Percentiles rank a stretch among this genome's conserved stretches.
phyloP scores from a whole-genome alignment of 2,888 invertebrate species.

The Cheiracanthium punctorium region DNA sequence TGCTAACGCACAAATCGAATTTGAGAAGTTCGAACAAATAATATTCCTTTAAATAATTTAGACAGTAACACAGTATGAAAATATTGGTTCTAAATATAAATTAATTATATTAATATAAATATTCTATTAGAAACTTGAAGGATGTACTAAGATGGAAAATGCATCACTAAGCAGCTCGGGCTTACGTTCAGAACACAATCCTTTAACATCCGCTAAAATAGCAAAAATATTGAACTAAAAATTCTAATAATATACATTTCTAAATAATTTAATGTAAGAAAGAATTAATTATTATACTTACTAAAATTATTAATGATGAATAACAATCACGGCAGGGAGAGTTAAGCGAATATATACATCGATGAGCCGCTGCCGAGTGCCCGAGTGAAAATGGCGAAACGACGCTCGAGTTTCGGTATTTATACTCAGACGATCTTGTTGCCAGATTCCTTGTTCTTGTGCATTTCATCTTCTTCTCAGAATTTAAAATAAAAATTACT shows the following conservation, averaged over 20 bases:
- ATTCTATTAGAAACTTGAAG: too few species aligned
- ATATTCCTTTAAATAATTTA: too few species aligned
- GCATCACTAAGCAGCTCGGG: background rate
- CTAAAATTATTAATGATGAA: conserved; percentile 28
- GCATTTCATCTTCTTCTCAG: too few species aligned
- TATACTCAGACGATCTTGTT: background rate
- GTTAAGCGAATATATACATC: conserved; percentile 37
- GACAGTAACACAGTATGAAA: too few species aligned
- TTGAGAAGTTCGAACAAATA: too few species aligned
- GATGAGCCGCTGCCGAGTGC: conserved; percentile 42
- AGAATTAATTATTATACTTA: conserved; percentile 2
- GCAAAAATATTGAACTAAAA: background rate
- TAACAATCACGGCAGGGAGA: conserved; percentile 35
- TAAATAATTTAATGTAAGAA: background rate
- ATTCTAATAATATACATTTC: background rate
- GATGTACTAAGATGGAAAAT: background rate
- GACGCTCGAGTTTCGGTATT: conserved; percentile 9
- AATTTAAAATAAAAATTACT: too few species aligned
- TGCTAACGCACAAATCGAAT: too few species aligned
- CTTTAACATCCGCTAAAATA: background rate
- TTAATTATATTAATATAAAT: too few species aligned
- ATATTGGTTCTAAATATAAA: too few species aligned
- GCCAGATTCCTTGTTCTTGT: conserved; percentile 1
- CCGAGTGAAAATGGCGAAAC: conserved; percentile 46
- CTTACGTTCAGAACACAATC: conserved; percentile 7